A percentile compares a stretch with the other conserved stretches of the same genome.
These are phyloP conservation scores for Drosophila azteca DNA, from an alignment of 1,140 invertebrate species.

Conservation along the genomic window DNA sequence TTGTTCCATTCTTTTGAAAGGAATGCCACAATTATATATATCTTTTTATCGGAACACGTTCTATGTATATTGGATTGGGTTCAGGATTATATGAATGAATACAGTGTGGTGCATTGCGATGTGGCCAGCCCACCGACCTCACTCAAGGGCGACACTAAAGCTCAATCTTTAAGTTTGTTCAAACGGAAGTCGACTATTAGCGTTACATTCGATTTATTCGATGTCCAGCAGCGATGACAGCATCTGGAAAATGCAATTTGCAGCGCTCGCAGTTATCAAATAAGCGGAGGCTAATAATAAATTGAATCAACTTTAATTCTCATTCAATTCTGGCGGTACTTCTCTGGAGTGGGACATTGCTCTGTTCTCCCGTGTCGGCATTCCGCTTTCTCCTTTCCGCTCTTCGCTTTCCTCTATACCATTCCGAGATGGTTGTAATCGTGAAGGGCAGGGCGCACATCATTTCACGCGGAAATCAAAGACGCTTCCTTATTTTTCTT, in stretches of 20 bases:
- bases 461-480: slow-evolving; percentile 82
- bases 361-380: no score
- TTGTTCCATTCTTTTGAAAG: no score
- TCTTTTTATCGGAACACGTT: no score
- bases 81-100: no score
- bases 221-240: slow-evolving; percentile 4
- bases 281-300: slow-evolving; percentile 57
- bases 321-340: slow-evolving; percentile 34
- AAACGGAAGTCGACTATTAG: not conserved
- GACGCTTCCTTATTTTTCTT: slow-evolving; percentile 82
- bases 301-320: slow-evolving; percentile 75
- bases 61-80: no score
- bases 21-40: no score
- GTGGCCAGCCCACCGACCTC: no score
- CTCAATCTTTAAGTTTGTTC: no score
- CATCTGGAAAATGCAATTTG: slow-evolving; percentile 24
- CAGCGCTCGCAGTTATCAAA: slow-evolving; percentile 26
- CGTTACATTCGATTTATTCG: slow-evolving; percentile 15
- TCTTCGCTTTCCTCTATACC: no score
- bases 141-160: no score
- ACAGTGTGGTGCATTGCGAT: no score
- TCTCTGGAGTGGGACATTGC: not conserved
- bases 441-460: slow-evolving; percentile 34
- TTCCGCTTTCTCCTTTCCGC: no score
- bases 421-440: slow-evolving; percentile 9